Base-by-base conservation (phyloP, 2,888 invertebrate species). In the Macrophya annulata region DNA sequence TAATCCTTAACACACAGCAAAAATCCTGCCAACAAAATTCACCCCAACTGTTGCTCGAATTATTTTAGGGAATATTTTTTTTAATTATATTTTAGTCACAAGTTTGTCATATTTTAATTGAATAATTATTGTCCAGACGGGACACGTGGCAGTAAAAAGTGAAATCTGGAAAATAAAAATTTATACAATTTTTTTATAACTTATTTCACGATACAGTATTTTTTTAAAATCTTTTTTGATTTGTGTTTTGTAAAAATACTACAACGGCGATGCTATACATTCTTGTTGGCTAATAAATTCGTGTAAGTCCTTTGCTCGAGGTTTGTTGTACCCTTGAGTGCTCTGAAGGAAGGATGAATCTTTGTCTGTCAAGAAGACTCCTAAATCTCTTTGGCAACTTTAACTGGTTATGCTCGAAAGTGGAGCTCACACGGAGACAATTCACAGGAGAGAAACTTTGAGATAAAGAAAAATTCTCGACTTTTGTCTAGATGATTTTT, bases 271-370 rank as follows among this genome's bases (percentile, higher is more conserved):
- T 43, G 77, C n/a, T 55, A 37, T 77, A 77, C 55, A n/a, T 77
- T 55, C 31, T 55, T 77, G 6, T 15, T 21, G 81, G n/a, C 43
- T 81, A 62, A 81, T 81, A 81, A 81, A 81, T 81, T 81, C 81
- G 81, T 25, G 43, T 59, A 21, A 25, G 21, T 51, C 77, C 21
- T 62, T 40, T 59, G n/a, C 43, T 51, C n/a, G 40, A n/a, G 9
- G 17, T 77, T 77, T 51, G 77, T 31, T 48, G 37, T 55, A 62
- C 81, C 81, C 81, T 62, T 43, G 62, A 81, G 81, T 81, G 62
- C 21, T 40, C 17, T 81, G 62, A 81, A 62, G 62, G 81, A 59
- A 21, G 81, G 43, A 62, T 81, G 81, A 81, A 81, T 81, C 62
- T 81, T 43, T 62, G 62, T 21, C 59, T 15, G 62, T 62, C n/a